A percentile compares a stretch with the other conserved stretches of the same genome.
These are phyloP conservation scores for Paramisgurnus dabryanus DNA, from an alignment of 2,113 vertebrate genomes.

Conservation along the genomic window DNA sequence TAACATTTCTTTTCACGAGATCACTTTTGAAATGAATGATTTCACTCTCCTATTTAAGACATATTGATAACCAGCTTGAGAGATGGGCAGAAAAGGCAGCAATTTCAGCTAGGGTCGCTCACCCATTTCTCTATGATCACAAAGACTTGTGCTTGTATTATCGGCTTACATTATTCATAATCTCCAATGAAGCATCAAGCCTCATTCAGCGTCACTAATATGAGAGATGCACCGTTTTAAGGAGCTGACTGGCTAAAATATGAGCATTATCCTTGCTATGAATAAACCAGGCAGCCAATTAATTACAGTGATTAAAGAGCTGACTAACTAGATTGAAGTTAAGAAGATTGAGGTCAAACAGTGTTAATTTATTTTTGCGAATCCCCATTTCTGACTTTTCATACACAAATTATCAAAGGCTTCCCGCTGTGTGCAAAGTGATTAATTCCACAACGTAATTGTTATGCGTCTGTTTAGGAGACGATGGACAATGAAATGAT, in stretches of 20 bases:
- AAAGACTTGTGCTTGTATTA: slow-evolving; percentile 10
- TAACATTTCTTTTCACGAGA: not conserved
- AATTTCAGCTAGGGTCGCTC: not conserved
- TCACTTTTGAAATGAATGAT: not conserved
- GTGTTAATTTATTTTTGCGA: slow-evolving; percentile 69
- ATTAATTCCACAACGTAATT: slow-evolving; percentile 65
- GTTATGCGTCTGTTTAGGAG: slow-evolving; percentile 55
- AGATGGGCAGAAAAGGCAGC: not conserved
- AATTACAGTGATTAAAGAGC: slow-evolving; percentile 71
- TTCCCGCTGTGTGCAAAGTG: slow-evolving; percentile 55
- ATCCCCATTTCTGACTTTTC: slow-evolving; percentile 60
- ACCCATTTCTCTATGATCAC: slow-evolving; percentile 5
- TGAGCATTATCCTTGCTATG: slow-evolving; percentile 61
- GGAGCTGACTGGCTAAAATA: slow-evolving; percentile 52
- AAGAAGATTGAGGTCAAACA: slow-evolving; percentile 73
- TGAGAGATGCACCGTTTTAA: slow-evolving; percentile 55
- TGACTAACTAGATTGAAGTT: slow-evolving; percentile 65
- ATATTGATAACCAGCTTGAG: not conserved
- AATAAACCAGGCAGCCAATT: slow-evolving; percentile 69
- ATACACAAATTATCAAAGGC: slow-evolving; percentile 67
- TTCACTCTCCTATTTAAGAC: not conserved
- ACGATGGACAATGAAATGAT: slow-evolving; percentile 49
- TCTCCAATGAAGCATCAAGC: slow-evolving; percentile 8
- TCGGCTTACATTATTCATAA: slow-evolving; percentile 8
- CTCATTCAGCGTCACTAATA: slow-evolving; percentile 45